Base-by-base conservation (phyloP, 2,113 vertebrate species). In the Megaceryle torquata region DNA sequence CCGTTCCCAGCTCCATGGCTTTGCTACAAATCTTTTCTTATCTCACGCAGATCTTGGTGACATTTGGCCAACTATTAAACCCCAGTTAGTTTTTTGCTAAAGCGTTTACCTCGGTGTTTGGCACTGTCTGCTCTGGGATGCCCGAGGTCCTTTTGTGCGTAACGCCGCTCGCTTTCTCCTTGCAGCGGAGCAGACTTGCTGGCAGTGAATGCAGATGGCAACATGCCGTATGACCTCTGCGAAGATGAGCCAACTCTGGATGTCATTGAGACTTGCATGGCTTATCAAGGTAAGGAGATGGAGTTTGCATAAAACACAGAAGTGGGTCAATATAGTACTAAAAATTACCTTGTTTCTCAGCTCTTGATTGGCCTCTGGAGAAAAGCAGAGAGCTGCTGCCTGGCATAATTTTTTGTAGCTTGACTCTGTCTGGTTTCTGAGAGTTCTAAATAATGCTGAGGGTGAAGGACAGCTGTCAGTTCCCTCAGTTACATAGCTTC, bases 181-280 rank as follows among this genome's bases (percentile, higher is more conserved):
- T 94, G 64, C 98, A 99, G 99, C 60, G 99, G 99, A 46, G 99
- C 99, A 22, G 99, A 99, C 95, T 92, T 99, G 86, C 90, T 99
- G 77, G 99, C 99, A 8, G 99, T 99, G 56, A 99, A 99, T 96
- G 99, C 99, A 0, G 99, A 99, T 61, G 99, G 99, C 82, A 99
- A 99, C 85, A 99, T 99, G 99, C 99, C 99, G 0, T 99, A 99
- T 25, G 99, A 99, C 96, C 99, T 99, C 95, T 99, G 99, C 75
- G 99, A 99, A 91, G 99, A 99, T 53, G 99, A 99, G 92, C 98
- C 99, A 28, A 99, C 99, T 21, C 98, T 99, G 96, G 99, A 99
- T 97, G 98, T 99, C 96, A 99, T 99, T 35, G 99, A 99, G 97
- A 99, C 98, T 3, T 99, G 99, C 83, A 99, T 99, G 99, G 99